Evolutionary conservation across 2,888 invertebrate genomes (phyloP), one percentile per base, ranked within the genome.

Genomic region (Lucinisca nassula): DNA sequence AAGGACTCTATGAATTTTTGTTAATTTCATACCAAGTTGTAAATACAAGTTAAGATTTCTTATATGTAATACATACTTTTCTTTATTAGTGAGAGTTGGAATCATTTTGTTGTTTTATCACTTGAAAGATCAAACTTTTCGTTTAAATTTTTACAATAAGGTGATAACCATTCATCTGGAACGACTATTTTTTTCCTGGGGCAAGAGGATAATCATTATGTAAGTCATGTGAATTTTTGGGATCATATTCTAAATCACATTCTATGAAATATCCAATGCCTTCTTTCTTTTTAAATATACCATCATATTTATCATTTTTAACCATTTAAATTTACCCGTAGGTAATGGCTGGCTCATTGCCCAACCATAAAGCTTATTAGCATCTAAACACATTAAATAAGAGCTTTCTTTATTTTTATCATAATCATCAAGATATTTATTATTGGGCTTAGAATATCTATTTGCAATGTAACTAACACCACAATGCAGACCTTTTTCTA

Each of bases 261-360:
- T 61, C 61, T 6, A 61, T 21, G 30, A 61, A 30, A 55, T 55
- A 55, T 8, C 55, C 10, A 14, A n/a, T 55, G n/a, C 55, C 55
- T n/a, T 55, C 27, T 61, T 61, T 30, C 61, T 61, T 30, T 30
- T 30, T 30, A 30, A 30, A 61, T 30, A 61, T 61, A 30, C 21
- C 55, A 55, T 55, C n/a, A 55, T 14, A 55, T 14, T n/a, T n/a
- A n/a, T 55, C 55, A 4, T 4, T 55, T 55, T 77, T 58, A 90
- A 67, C 88, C 93, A 95, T 67, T 87, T 10, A 82, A 95, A 95
- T 8, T 89, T 90, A 21, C 86, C 85, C 51, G 86, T 88, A 8
- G 95, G 94, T 40, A 95, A 81, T 12, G 90, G 88, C 85, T 94
- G 90, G 67, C 79, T 78, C 94, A 95, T 94, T 21, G 94, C 92